phyloP scores from a whole-genome alignment of 2,113 vertebrate genomes.

The Elephas maximus region DNA sequence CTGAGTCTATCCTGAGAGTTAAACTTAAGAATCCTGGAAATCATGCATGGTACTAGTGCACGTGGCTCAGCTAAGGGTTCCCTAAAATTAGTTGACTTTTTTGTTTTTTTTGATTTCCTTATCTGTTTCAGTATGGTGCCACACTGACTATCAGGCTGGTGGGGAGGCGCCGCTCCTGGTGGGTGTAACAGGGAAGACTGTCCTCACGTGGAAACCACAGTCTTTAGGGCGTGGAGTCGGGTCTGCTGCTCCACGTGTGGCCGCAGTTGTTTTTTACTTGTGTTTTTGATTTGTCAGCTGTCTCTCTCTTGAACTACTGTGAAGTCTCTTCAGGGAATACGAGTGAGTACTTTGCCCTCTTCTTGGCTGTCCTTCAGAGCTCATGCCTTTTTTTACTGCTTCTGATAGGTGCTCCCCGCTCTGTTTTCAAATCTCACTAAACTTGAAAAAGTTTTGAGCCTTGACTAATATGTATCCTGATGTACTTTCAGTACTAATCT shows the following conservation, averaged over 20 bases:
- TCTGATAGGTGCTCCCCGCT: neutral
- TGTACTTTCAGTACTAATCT: conserved; percentile 66
- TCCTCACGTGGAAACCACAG: neutral
- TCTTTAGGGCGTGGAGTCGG: neutral
- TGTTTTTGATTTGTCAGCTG: neutral
- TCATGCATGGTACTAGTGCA: neutral
- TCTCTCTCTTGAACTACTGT: neutral
- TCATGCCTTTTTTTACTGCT: neutral
- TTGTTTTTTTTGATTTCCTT: neutral
- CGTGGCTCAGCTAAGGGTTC: neutral
- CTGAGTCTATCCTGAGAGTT: neutral
- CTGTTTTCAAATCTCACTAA: conserved; percentile 61
- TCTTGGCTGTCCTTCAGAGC: neutral
- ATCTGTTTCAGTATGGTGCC: neutral
- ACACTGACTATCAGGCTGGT: neutral
- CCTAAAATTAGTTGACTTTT: neutral
- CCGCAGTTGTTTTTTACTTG: neutral
- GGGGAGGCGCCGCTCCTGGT: accelerated
- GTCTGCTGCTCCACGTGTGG: neutral
- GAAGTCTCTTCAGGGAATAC: neutral
- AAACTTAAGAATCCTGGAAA: neutral
- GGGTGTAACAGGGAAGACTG: neutral
- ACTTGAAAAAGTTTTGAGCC: conserved; percentile 61
- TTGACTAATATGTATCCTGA: conserved; percentile 61
- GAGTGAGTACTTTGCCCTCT: neutral